Evolutionary conservation across 1,140 invertebrate species (phyloP).

Genomic region (Drosophila punjabiensis): DNA sequence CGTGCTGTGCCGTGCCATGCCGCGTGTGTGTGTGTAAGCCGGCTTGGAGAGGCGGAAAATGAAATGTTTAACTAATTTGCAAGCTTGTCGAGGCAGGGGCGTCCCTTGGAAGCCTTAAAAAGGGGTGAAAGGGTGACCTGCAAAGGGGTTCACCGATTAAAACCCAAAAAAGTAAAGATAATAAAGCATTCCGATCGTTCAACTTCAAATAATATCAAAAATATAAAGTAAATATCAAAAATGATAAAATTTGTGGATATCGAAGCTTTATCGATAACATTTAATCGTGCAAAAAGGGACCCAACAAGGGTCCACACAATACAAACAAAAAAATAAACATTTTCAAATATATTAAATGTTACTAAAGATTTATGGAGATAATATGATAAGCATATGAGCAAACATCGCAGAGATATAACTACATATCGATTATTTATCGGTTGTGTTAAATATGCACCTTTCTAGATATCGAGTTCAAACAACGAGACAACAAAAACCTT

Average conservation of each 20-base stretch:
- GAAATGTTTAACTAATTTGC: conserved; percentile 48
- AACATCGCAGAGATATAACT: too few relatives aligned
- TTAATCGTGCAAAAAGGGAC: neutral
- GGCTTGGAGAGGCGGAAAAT: conserved; percentile 32
- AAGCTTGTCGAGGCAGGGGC: conserved; percentile 16
- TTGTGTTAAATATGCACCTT: too few relatives aligned
- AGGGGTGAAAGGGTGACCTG: neutral
- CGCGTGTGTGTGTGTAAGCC: conserved; percentile 15
- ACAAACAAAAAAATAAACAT: neutral
- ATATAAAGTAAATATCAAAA: neutral
- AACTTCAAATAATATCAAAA: neutral
- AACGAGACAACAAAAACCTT: too few relatives aligned
- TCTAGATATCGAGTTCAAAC: neutral
- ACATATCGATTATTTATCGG: neutral
- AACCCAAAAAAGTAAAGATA: neutral
- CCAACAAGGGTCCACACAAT: neutral
- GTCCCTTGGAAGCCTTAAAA: neutral
- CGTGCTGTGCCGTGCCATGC: neutral
- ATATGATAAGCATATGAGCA: neutral
- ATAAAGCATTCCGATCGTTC: too few relatives aligned
- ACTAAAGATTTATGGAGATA: neutral
- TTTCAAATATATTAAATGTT: neutral
- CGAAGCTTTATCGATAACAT: neutral
- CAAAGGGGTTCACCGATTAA: neutral
- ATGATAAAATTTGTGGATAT: neutral